Base-by-base conservation (phyloP, 2,888 invertebrate genomes). In the Norana najaformis region DNA sequence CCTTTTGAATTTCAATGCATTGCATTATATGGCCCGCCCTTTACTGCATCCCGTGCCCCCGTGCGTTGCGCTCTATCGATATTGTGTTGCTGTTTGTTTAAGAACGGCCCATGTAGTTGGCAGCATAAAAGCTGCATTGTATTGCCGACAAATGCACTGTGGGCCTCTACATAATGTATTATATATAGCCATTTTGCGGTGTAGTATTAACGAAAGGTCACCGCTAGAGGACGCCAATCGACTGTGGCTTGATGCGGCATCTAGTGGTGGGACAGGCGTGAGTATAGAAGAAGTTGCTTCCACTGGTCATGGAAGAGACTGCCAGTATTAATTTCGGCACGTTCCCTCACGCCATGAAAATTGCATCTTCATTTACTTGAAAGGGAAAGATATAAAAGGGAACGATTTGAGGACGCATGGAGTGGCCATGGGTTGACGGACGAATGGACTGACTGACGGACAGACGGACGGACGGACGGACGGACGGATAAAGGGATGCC, bases 1-100 rank as follows among this genome's bases (percentile, higher is more conserved):
- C n/a, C 69, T 69, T 69, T 69, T 69, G 69, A 69, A 69, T 69
- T 69, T 69, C 69, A 69, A n/a, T n/a, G 69, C 69, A 69, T 69
- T n/a, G 69, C 69, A 69, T 69, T 69, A 8, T n/a, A 69, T 69
- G 30, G 69, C 6, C 30, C n/a, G n/a, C 69, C 30, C n/a, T 69
- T 69, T 69, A 69, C n/a, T 69, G 69, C 69, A 69, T n/a, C 30
- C 69, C 69, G n/a, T n/a, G 69, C 69, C 69, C 8, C 69, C 69
- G 30, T 69, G 69, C n/a, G n/a, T 69, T 69, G 69, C n/a, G 69
- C 69, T 8, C 11, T 69, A 69, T 69, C 69, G n/a, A 69, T 69
- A 69, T 30, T 69, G 69, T n/a, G n/a, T 30, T 30, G 69, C 6
- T 69, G 30, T 69, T 30, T 69, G 69, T 69, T 30, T n/a, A 69